A percentile compares a stretch with the other conserved stretches of the same genome.
Conservation (phyloP, 1,140 invertebrate species). For the Trichonephila clavipes region DNA sequence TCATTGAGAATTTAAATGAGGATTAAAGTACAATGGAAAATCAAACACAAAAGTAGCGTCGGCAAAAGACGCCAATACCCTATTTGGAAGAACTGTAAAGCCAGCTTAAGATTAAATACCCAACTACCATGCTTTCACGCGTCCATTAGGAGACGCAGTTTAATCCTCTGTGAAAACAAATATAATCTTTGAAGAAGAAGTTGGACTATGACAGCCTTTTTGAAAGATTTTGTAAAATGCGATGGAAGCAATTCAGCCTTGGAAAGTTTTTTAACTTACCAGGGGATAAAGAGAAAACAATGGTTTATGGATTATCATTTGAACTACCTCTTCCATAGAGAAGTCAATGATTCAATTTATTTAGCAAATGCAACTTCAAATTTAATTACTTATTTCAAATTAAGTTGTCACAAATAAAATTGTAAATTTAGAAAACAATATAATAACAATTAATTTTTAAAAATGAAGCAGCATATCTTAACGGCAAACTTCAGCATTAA, state of each 20-base stretch:
- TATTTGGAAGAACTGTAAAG: conserved; percentile 53
- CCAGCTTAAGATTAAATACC: conserved; percentile 60
- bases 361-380: too few relatives aligned
- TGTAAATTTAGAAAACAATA: too few relatives aligned
- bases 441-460: too few relatives aligned
- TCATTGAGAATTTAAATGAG: conserved; percentile 68
- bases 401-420: too few relatives aligned
- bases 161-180: conserved; percentile 67
- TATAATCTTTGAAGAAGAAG: conserved; percentile 56
- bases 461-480: too few relatives aligned
- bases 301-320: not conserved
- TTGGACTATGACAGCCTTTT: conserved; percentile 22
- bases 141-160: not conserved
- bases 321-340: not conserved
- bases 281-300: not conserved
- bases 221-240: conserved; percentile 12
- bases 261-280: not conserved
- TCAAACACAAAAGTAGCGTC: conserved; percentile 42
- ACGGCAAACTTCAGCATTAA: too few relatives aligned
- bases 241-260: not conserved
- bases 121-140: conserved; percentile 12
- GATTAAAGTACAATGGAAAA: conserved; percentile 66
- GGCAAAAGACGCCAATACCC: conserved; percentile 22
- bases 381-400: too few relatives aligned
- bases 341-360: too few relatives aligned